Base-by-base conservation (phyloP, 2,113 vertebrate genomes). In the Patagioenas fasciata region DNA sequence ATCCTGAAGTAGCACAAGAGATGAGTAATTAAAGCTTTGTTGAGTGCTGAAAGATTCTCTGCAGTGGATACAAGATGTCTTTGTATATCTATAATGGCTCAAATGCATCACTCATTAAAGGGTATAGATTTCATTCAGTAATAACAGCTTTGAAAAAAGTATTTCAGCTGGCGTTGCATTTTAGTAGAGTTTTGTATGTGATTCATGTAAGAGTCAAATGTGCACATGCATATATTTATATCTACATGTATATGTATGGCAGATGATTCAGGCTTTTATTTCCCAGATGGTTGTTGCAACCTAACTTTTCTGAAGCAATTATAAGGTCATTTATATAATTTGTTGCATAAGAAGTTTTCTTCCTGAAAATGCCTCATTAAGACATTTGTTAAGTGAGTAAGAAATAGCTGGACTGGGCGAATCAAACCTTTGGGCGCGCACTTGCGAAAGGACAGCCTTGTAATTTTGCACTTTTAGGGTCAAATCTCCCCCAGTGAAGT, bases 241-340 rank as follows among this genome's bases (percentile, higher is more conserved):
- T 32, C 42, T 25, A 11, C 21, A 4, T 82, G 15, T 86, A 61
- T 66, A 5, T 47, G 48, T 32, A 79, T 40, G 40, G 77, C 62
- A 82, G 93, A 90, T 88, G 85, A 96, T 93, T 95, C 86, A 89
- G 75, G 58, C 70, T 90, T 88, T 93, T 66, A 80, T 94, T 88
- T 91, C 88, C 91, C 93, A 95, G 86, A 80, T 93, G 92, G 89
- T 1, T 92, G 36, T 67, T 74, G 78, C 31, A 79, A 85, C 75
- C 26, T 53, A 77, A 58, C 81, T 79, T 83, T 82, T 92, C 72
- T 26, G n/a, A 79, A 64, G 73, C 54, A 77, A 71, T 32, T 32
- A 91, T 47, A 89, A 80, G 64, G 80, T 70, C 38, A 9, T 44
- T 97, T 97, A 91, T 48, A 77, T 89, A 95, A 97, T 91, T 95